Base-by-base conservation (phyloP, 2,797 vertebrate genomes). In the Erethizon dorsatum region DNA sequence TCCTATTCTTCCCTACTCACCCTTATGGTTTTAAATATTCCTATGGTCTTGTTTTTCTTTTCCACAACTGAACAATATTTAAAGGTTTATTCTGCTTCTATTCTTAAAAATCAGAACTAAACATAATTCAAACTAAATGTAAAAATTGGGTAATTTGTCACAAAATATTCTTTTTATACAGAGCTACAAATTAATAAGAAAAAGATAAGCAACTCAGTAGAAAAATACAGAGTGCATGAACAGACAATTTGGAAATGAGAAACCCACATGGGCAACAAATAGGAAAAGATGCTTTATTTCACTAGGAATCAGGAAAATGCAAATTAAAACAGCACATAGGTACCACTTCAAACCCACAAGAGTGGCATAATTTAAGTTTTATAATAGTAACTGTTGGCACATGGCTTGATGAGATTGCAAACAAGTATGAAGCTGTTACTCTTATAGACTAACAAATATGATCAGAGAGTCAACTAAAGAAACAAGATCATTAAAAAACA, bases 71-170 rank as follows among this genome's bases (percentile, higher is more conserved):
- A 15, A 69, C 12, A 93, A 50, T 92, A 94, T 79, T 86, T 95
- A 28, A 93, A 89, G 61, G 1, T 59, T 73, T 73, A 20, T 78
- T 94, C 54, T 85, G 18, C 33, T 71, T 84, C 73, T 69, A 18
- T 84, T 88, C 41, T 95, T n/a, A 37, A 86, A 90, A 94, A 61
- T 47, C 37, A 92, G 41, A 88, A 69, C 33, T 96, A 86, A 93
- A 85, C 88, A 94, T 71, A 79, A 17, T 83, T 31, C 67, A 92
- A 95, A 83, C 28, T 65, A 91, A 65, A 89, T n/a, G 77, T 80
- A 87, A 86, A 79, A 94, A 56, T 63, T 22, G 86, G n/a, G 56
- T 88, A 56, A 69, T 77, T 94, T 87, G 41, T 87, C 63, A 77
- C 2, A 14, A 26, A 91, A 26, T 54, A 26, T 61, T 77, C 3